Percentiles rank a stretch among this genome's conserved stretches.
Evolutionary conservation across 1,140 invertebrate genomes (phyloP).

Genomic region (Neodiprion virginianus): DNA sequence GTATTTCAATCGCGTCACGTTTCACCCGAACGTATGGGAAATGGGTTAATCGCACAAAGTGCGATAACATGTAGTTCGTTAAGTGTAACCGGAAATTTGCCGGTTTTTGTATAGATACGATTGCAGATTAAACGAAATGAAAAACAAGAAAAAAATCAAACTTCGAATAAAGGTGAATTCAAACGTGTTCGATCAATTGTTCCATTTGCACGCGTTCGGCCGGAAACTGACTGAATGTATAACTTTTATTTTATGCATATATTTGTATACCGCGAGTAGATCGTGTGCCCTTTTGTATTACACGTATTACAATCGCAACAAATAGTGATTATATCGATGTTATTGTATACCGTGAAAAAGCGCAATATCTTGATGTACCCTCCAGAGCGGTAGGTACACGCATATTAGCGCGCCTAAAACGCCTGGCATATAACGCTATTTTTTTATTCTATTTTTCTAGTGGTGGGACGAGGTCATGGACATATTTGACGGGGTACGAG

Average conservation of each 20-base stretch:
- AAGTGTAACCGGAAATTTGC: background rate
- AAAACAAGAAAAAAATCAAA: background rate
- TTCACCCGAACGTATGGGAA: background rate
- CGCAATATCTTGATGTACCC: no score
- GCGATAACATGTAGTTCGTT: background rate
- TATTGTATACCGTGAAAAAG: no score
- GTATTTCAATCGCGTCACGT: background rate
- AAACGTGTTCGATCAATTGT: background rate
- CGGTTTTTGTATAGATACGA: background rate
- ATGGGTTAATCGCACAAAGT: background rate
- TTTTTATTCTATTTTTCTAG: conserved; percentile 78
- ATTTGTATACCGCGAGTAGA: conserved; percentile 6
- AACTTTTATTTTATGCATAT: background rate
- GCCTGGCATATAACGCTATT: conserved; percentile 54
- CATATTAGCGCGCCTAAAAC: conserved; percentile 7
- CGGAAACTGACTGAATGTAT: background rate
- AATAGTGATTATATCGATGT: no score
- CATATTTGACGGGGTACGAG: conserved; percentile 90
- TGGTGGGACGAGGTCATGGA: conserved; percentile 94
- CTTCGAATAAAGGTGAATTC: background rate
- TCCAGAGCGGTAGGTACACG: no score
- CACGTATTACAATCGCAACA: background rate
- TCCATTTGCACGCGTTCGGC: background rate
- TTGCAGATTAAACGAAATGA: background rate
- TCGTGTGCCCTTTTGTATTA: conserved; percentile 11